A percentile compares a stretch with the other conserved stretches of the same genome.
These are phyloP conservation scores for Papilio dardanus DNA, from an alignment of 1,140 invertebrate genomes.

Conservation along the genomic window DNA sequence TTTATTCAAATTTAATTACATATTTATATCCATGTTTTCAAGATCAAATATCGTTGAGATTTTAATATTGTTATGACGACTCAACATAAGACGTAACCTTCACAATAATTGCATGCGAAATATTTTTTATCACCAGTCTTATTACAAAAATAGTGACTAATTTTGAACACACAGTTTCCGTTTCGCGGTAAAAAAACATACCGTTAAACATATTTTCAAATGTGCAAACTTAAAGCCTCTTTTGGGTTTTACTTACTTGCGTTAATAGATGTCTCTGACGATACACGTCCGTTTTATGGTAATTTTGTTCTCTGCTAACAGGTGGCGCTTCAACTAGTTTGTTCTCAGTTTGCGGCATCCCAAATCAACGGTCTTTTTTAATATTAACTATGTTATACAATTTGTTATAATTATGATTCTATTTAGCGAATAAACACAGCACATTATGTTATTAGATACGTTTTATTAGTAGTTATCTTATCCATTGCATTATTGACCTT, in stretches of 20 bases:
- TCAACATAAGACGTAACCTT: conserved; percentile 9
- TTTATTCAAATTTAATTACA: conserved; percentile 17
- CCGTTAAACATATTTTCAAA: conserved; percentile 7
- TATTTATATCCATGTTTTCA: conserved; percentile 20
- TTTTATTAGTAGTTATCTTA: conserved; percentile 71
- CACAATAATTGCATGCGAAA: conserved; percentile 13
- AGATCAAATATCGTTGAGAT: background rate
- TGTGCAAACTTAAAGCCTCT: background rate
- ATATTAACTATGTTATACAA: background rate
- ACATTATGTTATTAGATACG: conserved; percentile 30
- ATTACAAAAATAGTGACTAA: conserved; percentile 1
- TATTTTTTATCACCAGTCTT: background rate
- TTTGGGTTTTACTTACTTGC: background rate
- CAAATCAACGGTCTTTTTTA: background rate
- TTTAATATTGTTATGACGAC: conserved; percentile 4
- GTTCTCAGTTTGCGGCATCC: background rate
- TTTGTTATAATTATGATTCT: background rate
- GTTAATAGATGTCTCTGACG: conserved; percentile 58
- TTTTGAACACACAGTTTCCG: background rate
- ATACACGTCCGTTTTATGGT: conserved; percentile 39
- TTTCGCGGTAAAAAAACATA: conserved; percentile 5
- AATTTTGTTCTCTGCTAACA: conserved; percentile 48
- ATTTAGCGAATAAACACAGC: conserved; percentile 1
- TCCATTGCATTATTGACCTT: conserved; percentile 75
- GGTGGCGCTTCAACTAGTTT: conserved; percentile 51